Base-by-base conservation (phyloP, 2,888 invertebrate genomes). In the Imbricaverruca yamaguchii region DNA sequence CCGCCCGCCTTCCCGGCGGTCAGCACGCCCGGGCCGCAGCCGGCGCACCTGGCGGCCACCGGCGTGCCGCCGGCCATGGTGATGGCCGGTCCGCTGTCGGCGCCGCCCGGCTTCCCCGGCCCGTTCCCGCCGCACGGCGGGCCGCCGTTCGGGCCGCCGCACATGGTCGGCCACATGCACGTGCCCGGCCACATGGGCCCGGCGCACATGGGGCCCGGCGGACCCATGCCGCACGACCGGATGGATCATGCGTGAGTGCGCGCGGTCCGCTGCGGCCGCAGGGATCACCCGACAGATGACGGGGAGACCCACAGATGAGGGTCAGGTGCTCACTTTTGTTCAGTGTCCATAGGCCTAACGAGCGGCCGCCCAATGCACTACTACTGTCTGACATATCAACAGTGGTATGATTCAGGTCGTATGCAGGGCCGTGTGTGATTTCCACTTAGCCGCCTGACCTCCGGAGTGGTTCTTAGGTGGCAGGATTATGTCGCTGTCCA, bases 131-230 rank as follows among this genome's bases (percentile, higher is more conserved):
- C 78, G 78, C 78, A 78, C 56, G 39, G 7, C 12, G 78, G 78
- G 9, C 78, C 78, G 78, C 78, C 79, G 79, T 79, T 79, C 57
- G 79, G 57, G 25, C 79, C 79, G 79, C 79, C n/a, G 79, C 79
- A 79, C 57, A 79, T 79, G 57, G 57, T n/a, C n/a, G 78, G 79
- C 15, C 79, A 57, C 57, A 79, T 79, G 79, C 56, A 57, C 23
- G 79, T 25, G 8, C 79, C 79, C 57, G 57, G 57, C 56, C 79
- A 57, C 23, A 79, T 79, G 79, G 79, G 56, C 3, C 79, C 55
- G 12, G 77, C 23, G 7, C 79, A n/a, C 23, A 79, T 79, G 79
- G 79, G 79, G 6, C 79, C 79, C 25, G 57, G 55, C 7, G 77
- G 79, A 0, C 79, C 57, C 12, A 79, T 79, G 55, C n/a, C n/a